These are phyloP conservation scores for Platorchestia sp. DNA, from an alignment of 1,140 invertebrate species.

Conservation along the genomic window DNA sequence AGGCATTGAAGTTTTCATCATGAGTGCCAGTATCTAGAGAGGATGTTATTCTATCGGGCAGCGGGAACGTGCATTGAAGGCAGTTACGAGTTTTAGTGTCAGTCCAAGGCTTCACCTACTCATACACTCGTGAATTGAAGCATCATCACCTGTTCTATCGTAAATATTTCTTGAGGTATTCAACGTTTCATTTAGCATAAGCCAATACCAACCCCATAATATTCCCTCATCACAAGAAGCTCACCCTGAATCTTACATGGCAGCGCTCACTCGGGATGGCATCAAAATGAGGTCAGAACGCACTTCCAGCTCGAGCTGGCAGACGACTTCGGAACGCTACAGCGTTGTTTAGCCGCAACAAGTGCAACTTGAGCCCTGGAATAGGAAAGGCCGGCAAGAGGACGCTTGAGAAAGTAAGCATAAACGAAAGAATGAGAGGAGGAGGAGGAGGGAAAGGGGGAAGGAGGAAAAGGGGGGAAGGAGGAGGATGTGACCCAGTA, in stretches of 20 bases:
- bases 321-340: not conserved
- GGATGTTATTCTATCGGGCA: not conserved
- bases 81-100: not conserved
- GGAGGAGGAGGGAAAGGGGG: not conserved
- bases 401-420: not conserved
- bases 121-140: not conserved
- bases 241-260: not conserved
- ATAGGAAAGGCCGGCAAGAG: not conserved
- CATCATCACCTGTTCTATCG: not conserved
- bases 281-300: not conserved
- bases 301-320: not conserved
- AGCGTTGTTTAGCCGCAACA: not conserved
- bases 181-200: not conserved
- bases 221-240: not conserved
- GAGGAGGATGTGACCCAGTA: not conserved
- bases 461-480: not conserved
- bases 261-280: not conserved
- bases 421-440: not conserved
- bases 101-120: not conserved
- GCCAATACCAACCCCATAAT: not conserved
- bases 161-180: not conserved
- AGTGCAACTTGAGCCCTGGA: not conserved
- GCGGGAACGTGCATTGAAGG: not conserved
- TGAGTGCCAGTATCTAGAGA: too few relatives aligned
- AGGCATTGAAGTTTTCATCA: too few relatives aligned